Evolutionary conservation across 2,797 vertebrate genomes (phyloP).

Genomic region (Malacoctenus gilli): DNA sequence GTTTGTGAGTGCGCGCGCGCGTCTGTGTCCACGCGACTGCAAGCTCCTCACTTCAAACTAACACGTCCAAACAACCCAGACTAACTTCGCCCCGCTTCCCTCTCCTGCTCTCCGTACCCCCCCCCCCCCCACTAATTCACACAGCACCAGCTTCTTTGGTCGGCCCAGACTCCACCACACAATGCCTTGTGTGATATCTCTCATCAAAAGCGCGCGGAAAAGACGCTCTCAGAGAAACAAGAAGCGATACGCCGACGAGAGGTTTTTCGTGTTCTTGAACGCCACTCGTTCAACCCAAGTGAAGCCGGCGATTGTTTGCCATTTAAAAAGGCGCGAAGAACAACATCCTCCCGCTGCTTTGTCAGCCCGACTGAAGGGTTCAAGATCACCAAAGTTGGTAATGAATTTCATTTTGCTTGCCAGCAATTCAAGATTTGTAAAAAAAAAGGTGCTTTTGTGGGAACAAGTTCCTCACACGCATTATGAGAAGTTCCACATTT

Average conservation of each 20-base stretch:
- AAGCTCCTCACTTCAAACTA: constrained; percentile 69
- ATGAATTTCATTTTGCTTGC: constrained; percentile 36
- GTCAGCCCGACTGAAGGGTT: constrained; percentile 44
- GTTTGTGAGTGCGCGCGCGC: constrained; percentile 31
- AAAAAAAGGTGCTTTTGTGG: too few species aligned
- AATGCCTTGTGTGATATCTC: constrained; percentile 38
- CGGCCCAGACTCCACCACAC: constrained; percentile 20
- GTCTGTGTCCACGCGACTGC: constrained; percentile 60
- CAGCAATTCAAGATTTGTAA: too few species aligned
- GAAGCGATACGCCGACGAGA: constrained; percentile 45
- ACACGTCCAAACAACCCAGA: constrained; percentile 65
- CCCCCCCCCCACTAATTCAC: constrained; percentile 44
- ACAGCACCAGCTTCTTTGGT: constrained; percentile 31
- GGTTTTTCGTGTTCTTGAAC: constrained; percentile 45
- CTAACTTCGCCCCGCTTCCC: constrained; percentile 50
- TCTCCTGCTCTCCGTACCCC: constrained; percentile 28
- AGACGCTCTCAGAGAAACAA: constrained; percentile 43
- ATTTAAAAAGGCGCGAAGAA: constrained; percentile 46
- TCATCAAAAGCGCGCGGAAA: constrained; percentile 53
- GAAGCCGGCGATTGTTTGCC: constrained; percentile 49
- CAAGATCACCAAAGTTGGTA: constrained; percentile 36
- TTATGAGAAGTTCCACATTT: too few species aligned
- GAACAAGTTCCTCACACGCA: constrained; percentile 2
- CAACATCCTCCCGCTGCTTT: constrained; percentile 45
- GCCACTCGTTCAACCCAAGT: constrained; percentile 52